Base-by-base conservation (phyloP, 2,888 invertebrate genomes). In the Drosophila quinaria region DNA sequence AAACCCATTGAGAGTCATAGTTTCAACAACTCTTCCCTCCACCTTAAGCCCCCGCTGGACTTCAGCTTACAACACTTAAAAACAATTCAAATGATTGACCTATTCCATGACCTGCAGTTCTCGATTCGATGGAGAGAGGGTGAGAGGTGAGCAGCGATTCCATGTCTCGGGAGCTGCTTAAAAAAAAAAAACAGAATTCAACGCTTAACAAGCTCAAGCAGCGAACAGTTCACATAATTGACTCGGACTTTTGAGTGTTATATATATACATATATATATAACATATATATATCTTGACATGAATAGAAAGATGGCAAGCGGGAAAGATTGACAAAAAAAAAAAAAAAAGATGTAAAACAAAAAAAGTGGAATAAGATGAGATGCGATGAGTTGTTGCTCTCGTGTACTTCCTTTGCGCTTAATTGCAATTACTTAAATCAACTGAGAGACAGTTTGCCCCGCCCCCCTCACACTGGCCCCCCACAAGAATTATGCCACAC, bases 41-140 rank as follows among this genome's bases (percentile, higher is more conserved):
- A n/a, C 5, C 19, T 11, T 10, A 13, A 8, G 3, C 33, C 15
- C 1, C 29, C 29, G 29, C 52, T 58, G 13, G 51, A 29, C 68
- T 70, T 60, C 71, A 80, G 67, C 84, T 82, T 88, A 71, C 88
- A 77, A 83, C 86, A 82, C 82, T 82, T 88, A 71, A 82, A 86
- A 80, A 80, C 88, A 88, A 88, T 82, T 88, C 82, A 88, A 86
- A 80, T 86, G 88, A 88, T 82, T 82, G 81, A 82, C 81, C 81
- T 87, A 85, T 85, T 66, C 76, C 88, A 60, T 85, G 81, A 82
- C 87, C 87, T 74, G 71, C 31, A 62, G 52, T 46, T 50, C 19
- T 65, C 17, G 19, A 13, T 19, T 19, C 29, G 22, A 17, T 44
- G 44, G 31, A 58, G 64, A 56, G 52, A 25, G 44, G 58, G 52